Percentiles rank a stretch among this genome's conserved stretches.
phyloP scores from a whole-genome alignment of 1,140 invertebrate species.

The Pachypeltis micranthus region DNA sequence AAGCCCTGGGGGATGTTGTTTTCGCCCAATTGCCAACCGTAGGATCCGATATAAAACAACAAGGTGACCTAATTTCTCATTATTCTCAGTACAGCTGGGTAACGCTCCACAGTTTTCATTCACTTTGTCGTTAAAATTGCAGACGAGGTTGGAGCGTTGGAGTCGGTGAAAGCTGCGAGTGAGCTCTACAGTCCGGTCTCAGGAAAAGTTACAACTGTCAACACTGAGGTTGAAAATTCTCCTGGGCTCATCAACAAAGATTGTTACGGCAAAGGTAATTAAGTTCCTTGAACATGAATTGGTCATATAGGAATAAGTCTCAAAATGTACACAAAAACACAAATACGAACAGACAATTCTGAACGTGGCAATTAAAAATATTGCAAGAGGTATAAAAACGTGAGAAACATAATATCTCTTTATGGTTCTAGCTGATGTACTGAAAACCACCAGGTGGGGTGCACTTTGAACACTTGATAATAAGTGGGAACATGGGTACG shows the following conservation, averaged over 20 bases:
- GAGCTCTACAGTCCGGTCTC: slow-evolving; percentile 87
- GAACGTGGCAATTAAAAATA: background rate
- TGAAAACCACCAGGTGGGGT: too few species aligned
- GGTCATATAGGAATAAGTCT: background rate
- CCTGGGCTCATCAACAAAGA: slow-evolving; percentile 82
- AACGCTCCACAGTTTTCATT: too few species aligned
- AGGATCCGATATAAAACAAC: slow-evolving; percentile 41
- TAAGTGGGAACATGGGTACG: too few species aligned
- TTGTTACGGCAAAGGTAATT: slow-evolving; percentile 79
- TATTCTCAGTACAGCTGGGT: too few species aligned
- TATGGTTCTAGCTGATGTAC: too few species aligned
- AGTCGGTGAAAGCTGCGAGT: slow-evolving; percentile 95
- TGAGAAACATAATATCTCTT: background rate
- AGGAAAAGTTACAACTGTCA: slow-evolving; percentile 78
- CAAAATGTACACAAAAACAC: background rate
- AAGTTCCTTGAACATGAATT: background rate
- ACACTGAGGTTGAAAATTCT: slow-evolving; percentile 64
- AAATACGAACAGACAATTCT: background rate
- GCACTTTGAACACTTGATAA: too few species aligned
- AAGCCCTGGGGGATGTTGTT: slow-evolving; percentile 86
- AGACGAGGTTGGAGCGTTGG: slow-evolving; percentile 87
- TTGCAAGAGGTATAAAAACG: background rate
- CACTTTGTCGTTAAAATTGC: too few species aligned
- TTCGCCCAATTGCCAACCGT: slow-evolving; percentile 84
- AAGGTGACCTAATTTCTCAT: too few species aligned